Conservation (phyloP, 2,113 vertebrate species). For the Anser cygnoides region DNA sequence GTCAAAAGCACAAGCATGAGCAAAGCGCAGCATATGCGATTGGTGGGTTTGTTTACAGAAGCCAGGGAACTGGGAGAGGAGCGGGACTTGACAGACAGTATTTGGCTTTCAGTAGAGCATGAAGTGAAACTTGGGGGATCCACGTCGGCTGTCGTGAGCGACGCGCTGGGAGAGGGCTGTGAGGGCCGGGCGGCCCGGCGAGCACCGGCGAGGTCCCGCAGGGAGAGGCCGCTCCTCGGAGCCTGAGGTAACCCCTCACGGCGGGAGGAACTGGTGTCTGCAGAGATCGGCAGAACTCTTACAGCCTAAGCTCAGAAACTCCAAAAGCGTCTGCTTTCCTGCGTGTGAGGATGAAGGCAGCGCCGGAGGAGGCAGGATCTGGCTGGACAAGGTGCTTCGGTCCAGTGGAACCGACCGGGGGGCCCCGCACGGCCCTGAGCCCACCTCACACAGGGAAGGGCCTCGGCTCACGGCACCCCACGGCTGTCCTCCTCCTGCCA, state of each 20-base stretch:
- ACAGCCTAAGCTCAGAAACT: neutral
- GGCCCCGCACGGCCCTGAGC: neutral
- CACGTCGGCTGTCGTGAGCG: neutral
- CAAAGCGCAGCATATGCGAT: neutral
- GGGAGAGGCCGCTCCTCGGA: neutral
- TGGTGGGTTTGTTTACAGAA: neutral
- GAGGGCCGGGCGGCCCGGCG: neutral
- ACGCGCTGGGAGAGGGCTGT: too few relatives aligned
- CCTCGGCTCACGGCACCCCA: neutral
- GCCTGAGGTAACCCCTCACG: neutral
- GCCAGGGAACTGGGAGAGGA: neutral
- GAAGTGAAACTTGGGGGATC: neutral
- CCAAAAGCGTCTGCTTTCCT: neutral
- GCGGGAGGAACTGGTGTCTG: fast-evolving
- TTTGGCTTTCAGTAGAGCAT: neutral
- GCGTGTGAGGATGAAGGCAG: fast-evolving
- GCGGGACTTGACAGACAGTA: neutral
- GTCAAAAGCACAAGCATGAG: neutral
- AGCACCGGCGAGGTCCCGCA: neutral
- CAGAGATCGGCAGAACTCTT: neutral
- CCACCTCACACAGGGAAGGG: too few relatives aligned
- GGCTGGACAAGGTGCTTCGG: neutral
- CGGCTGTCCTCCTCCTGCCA: neutral
- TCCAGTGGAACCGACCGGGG: fast-evolving
- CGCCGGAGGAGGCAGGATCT: neutral